These are phyloP conservation scores for Dolichoris vasculosae DNA, from an alignment of 1,140 invertebrate species.

Conservation along the genomic window DNA sequence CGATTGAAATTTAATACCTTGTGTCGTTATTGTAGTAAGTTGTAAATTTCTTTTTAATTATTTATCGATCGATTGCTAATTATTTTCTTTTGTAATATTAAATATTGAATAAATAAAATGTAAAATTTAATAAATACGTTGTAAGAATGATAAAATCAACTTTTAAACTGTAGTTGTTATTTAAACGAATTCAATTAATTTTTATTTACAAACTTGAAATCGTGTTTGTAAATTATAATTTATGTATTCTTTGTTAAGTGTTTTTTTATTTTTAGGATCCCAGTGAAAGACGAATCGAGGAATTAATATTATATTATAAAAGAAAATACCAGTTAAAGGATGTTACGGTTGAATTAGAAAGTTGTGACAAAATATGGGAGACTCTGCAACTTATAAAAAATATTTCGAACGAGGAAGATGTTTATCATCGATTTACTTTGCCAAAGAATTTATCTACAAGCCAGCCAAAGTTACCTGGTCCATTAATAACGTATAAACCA, in stretches of 20 bases:
- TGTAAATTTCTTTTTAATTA: background rate
- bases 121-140: too few species aligned
- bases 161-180: too few species aligned
- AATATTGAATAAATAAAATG: too few species aligned
- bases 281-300: constrained; percentile 32
- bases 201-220: background rate
- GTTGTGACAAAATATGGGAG: constrained; percentile 71
- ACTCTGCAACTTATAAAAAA: constrained; percentile 67
- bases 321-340: constrained; percentile 60
- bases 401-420: constrained; percentile 31
- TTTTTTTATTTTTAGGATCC: constrained; percentile 43
- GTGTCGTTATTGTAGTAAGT: background rate
- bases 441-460: constrained; percentile 36
- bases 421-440: constrained; percentile 8
- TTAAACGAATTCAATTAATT: background rate
- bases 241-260: background rate
- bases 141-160: too few species aligned
- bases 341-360: constrained; percentile 59
- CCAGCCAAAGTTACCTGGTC: constrained; percentile 31
- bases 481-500: constrained; percentile 53
- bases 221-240: background rate
- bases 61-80: background rate
- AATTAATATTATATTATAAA: constrained; percentile 51
- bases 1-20: background rate
- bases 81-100: too few species aligned